phyloP scores from a whole-genome alignment of 2,113 vertebrate species.

The Microtus oregoni region DNA sequence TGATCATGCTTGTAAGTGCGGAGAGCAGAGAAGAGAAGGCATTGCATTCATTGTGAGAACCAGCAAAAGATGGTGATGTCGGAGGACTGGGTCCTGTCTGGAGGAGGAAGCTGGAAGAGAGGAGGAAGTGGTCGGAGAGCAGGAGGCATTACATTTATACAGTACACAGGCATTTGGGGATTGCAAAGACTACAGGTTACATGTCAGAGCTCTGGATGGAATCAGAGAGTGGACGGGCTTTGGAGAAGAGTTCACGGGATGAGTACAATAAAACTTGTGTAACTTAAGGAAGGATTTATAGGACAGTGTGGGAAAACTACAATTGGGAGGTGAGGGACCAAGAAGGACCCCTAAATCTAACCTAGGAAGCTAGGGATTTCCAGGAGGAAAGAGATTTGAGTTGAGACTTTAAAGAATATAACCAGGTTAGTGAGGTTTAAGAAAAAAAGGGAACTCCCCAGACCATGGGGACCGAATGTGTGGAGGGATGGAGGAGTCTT shows the following conservation, averaged over 20 bases:
- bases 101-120: background rate
- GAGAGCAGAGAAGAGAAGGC: background rate
- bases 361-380: background rate
- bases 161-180: background rate
- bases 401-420: constrained; percentile 43
- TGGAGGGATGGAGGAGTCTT: background rate
- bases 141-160: background rate
- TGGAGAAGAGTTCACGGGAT: background rate
- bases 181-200: background rate
- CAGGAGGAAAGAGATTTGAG: constrained; percentile 8
- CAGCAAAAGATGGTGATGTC: background rate
- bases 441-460: background rate
- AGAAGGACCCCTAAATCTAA: background rate
- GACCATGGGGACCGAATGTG: background rate
- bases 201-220: background rate
- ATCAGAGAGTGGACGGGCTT: background rate
- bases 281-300: constrained; percentile 24
- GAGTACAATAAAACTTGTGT: background rate
- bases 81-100: background rate
- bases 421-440: constrained; percentile 7
- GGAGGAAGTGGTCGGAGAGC: background rate
- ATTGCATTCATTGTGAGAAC: background rate
- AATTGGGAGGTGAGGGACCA: background rate
- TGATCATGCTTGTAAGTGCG: background rate
- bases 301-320: background rate